Conservation (phyloP, 2,113 vertebrate genomes). For the Gambusia holbrooki region DNA sequence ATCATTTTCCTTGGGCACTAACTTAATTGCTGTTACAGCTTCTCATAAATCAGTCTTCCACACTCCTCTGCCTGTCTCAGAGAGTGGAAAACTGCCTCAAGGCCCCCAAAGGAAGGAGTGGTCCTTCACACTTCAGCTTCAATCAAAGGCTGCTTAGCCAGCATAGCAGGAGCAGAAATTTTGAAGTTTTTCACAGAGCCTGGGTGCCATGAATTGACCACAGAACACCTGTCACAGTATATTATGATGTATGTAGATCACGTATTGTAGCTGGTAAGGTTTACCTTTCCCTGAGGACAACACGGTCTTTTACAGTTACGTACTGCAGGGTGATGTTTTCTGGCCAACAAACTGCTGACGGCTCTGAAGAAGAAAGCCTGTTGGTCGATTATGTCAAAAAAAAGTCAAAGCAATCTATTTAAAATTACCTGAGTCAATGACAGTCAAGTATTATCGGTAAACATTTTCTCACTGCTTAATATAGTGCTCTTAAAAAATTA, state of each 20-base stretch:
- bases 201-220: constrained; percentile 56
- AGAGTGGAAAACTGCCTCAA: constrained; percentile 45
- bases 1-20: constrained; percentile 37
- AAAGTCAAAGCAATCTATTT: constrained; percentile 10
- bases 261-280: constrained; percentile 40
- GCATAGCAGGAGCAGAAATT: constrained; percentile 46
- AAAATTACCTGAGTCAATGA: background rate
- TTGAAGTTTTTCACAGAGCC: constrained; percentile 53
- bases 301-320: constrained; percentile 51
- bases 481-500: background rate
- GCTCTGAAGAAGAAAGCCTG: constrained; percentile 31
- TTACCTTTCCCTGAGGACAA: constrained; percentile 55
- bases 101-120: constrained; percentile 45
- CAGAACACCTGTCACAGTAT: constrained; percentile 60
- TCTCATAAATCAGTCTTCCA: constrained; percentile 46
- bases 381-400: constrained; percentile 50
- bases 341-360: constrained; percentile 29
- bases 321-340: constrained; percentile 40
- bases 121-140: constrained; percentile 68
- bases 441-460: too few species aligned
- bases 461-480: background rate
- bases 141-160: constrained; percentile 53
- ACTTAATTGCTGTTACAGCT: constrained; percentile 49
- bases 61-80: constrained; percentile 30
- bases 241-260: constrained; percentile 59